Percentiles rank a stretch among this genome's conserved stretches.
Conservation (phyloP, 2,888 invertebrate species). For the Dexiosoma caninum region DNA sequence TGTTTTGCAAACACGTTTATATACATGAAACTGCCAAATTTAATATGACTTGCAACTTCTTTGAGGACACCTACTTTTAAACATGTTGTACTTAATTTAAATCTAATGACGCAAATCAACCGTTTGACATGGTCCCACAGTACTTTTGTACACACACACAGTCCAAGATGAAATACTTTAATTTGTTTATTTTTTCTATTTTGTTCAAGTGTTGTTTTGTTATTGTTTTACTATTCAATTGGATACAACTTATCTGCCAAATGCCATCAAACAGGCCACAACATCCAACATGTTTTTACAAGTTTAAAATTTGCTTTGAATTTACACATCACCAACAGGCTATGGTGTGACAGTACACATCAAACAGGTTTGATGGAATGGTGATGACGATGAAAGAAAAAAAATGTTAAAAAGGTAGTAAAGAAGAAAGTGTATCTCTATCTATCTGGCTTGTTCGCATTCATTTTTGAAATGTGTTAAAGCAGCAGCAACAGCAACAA, state of each 20-base stretch:
- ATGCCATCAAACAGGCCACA: conserved; percentile 35
- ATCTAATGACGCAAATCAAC: background rate
- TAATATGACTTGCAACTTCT: too few relatives aligned
- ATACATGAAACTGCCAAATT: too few relatives aligned
- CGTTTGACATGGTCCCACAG: conserved; percentile 6
- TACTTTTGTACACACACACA: conserved; percentile 18
- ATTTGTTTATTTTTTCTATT: conserved; percentile 27
- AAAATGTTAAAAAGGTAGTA: conserved; percentile 15
- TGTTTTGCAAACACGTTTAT: too few relatives aligned
- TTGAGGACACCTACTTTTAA: background rate
- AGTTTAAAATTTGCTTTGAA: conserved; percentile 17
- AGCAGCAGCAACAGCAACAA: conserved; percentile 10
- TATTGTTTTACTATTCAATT: conserved; percentile 28
- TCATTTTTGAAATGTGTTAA: conserved; percentile 11
- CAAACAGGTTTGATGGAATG: conserved; percentile 35
- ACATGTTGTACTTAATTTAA: background rate
- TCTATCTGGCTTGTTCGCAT: conserved; percentile 1
- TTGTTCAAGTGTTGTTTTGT: background rate
- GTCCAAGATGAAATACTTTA: conserved; percentile 26
- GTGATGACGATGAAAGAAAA: background rate
- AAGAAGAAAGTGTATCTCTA: conserved; percentile 52
- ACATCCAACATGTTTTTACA: conserved; percentile 27
- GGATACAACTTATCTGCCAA: conserved; percentile 38
- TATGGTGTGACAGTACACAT: conserved; percentile 22
- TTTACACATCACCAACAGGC: background rate